Evolutionary conservation across 2,888 invertebrate genomes (phyloP), one percentile per base, ranked within the genome.

Genomic region (Seira sanloemensis): DNA sequence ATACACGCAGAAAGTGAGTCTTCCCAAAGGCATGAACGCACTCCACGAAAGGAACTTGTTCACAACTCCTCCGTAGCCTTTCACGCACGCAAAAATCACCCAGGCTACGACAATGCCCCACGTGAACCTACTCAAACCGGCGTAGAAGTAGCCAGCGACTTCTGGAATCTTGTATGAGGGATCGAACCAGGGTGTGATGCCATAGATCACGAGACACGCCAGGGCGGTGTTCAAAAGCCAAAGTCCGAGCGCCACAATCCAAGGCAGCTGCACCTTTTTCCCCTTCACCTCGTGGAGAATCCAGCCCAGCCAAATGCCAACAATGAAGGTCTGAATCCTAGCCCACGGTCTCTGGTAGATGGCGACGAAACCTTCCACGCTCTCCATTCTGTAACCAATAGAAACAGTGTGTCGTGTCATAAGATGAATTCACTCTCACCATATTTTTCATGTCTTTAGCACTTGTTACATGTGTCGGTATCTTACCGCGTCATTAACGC

Each of bases 1-100:
- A 27, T 88, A 90, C 2, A 86, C 86, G 24, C 83, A 82, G 72
- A 86, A 89, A 25, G 85, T 79, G 0, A 89, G 37, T 54, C 88
- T 65, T 37, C 88, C 87, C 65, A 89, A 74, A 0, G 90, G 90
- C 58, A 88, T 82, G 68, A 89, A 89, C 4, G 68, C 79, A 2
- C 74, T 87, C 89, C 89, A 89, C 0, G 85, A 85, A 1, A 90
- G 82, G 46, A 90, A 88, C 16, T 21, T 78, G 50, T 89, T 89
- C 7, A 89, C 65, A 7, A 85, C 12, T 9, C 88, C 88, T 26
- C 90, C 90, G 78, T 89, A 88, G 9, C 90, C 90, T 68, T 88
- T 89, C 19, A 87, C 81, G 76, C 90, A 90, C 2, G 89, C 89
- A 78, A 90, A 90, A 16, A 90, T 86, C 5, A 90, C 80, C 90